A percentile compares a stretch with the other conserved stretches of the same genome.
Evolutionary conservation across 2,797 vertebrate species (phyloP).

Genomic region (Sylvilagus floridanus): DNA sequence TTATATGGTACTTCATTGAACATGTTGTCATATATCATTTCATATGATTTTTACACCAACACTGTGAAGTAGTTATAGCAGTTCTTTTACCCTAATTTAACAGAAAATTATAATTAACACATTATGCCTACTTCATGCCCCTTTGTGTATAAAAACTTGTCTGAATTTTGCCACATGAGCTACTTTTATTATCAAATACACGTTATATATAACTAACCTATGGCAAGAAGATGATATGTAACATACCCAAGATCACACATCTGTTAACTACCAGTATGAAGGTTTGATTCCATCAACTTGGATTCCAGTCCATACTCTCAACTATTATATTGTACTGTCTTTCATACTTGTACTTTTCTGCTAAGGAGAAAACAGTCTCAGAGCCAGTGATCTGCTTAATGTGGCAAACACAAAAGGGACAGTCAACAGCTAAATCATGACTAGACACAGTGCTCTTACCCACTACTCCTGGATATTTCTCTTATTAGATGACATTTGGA

Average conservation of each 20-base stretch:
- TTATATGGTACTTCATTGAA: not conserved
- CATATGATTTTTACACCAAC: not conserved
- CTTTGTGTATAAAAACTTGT: not conserved
- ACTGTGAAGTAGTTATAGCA: not conserved
- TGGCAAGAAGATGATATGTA: not conserved
- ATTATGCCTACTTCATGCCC: not conserved
- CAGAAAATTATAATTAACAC: not conserved
- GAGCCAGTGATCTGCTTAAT: conserved; percentile 37
- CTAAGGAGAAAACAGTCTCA: not conserved
- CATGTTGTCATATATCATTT: not conserved
- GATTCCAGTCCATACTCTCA: not conserved
- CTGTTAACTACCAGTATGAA: not conserved
- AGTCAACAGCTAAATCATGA: not conserved
- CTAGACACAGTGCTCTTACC: not conserved
- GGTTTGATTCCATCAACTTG: not conserved
- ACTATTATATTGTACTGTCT: not conserved
- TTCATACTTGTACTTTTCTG: not conserved
- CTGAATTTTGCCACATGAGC: conserved; percentile 6
- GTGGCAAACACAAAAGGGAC: not conserved
- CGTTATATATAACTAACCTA: conserved; percentile 32
- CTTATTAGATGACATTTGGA: conserved; percentile 13
- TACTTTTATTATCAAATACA: conserved; percentile 4
- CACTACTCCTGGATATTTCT: not conserved
- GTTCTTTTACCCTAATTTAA: not conserved
- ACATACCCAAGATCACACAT: not conserved